A percentile compares a stretch with the other conserved stretches of the same genome.
phyloP scores from a whole-genome alignment of 2,888 invertebrate species.

The Chrysina gloriosa region DNA sequence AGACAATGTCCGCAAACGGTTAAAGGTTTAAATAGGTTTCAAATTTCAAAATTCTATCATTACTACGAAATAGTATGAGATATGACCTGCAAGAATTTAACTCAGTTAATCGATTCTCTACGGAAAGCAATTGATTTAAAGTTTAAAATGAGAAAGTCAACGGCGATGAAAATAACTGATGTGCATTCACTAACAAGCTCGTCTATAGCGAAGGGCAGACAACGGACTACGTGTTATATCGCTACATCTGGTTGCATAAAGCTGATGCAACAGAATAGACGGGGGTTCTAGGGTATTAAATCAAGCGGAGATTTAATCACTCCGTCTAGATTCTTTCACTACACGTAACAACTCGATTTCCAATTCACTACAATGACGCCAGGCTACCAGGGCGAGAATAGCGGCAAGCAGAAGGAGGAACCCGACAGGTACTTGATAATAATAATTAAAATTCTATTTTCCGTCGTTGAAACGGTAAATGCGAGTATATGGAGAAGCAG shows the following conservation, averaged over 20 bases:
- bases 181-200: conserved; percentile 24
- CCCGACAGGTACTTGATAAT: conserved; percentile 33
- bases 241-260: conserved; percentile 39
- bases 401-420: not conserved
- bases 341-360: conserved; percentile 34
- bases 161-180: conserved; percentile 2
- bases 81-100: too few species aligned
- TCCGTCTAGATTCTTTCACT: conserved; percentile 32
- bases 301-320: conserved; percentile 41
- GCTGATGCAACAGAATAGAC: conserved; percentile 42
- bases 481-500: conserved; percentile 15
- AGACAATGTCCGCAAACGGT: too few species aligned
- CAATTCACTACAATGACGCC: conserved; percentile 32
- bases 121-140: not conserved
- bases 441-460: conserved; percentile 38
- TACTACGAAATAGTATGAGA: too few species aligned
- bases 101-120: not conserved
- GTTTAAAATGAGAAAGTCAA: not conserved
- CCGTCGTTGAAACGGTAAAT: conserved; percentile 35
- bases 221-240: conserved; percentile 38
- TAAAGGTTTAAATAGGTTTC: too few species aligned
- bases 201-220: conserved; percentile 11
- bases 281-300: conserved; percentile 39
- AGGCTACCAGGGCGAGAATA: not conserved
- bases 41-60: too few species aligned